A percentile compares a stretch with the other conserved stretches of the same genome.
Conservation (phyloP, 1,140 invertebrate genomes). For the fruit fly (Drosophila melanogaster) region Release_6_plus_ISO1_MT NT_033777.3:17135001-17135500, state of each 20-base stretch:
- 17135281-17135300: conserved; percentile 6
- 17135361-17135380: conserved; percentile 4
- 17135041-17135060: conserved; percentile 83
- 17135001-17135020: conserved; percentile 85
- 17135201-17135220: conserved; percentile 8
- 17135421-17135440: conserved; percentile 28
- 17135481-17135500: conserved; percentile 17
- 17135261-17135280: conserved; percentile 17
- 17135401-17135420: conserved; percentile 25
- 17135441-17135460: conserved; percentile 51
- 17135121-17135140: conserved; percentile 86
- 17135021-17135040: conserved; percentile 86
- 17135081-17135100: conserved; percentile 60
- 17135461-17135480: conserved; percentile 19
- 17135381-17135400: conserved; percentile 18
- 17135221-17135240: too few relatives aligned
- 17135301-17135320: background rate
- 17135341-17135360: background rate
- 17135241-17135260: background rate
- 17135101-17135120: conserved; percentile 85
- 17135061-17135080: conserved; percentile 71
- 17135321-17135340: background rate
- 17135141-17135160: conserved; percentile 85
- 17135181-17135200: conserved; percentile 63
- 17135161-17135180: conserved; percentile 80